A percentile compares a stretch with the other conserved stretches of the same genome.
Evolutionary conservation across 2,888 invertebrate species (phyloP).

Genomic region (Coremacera marginata): DNA sequence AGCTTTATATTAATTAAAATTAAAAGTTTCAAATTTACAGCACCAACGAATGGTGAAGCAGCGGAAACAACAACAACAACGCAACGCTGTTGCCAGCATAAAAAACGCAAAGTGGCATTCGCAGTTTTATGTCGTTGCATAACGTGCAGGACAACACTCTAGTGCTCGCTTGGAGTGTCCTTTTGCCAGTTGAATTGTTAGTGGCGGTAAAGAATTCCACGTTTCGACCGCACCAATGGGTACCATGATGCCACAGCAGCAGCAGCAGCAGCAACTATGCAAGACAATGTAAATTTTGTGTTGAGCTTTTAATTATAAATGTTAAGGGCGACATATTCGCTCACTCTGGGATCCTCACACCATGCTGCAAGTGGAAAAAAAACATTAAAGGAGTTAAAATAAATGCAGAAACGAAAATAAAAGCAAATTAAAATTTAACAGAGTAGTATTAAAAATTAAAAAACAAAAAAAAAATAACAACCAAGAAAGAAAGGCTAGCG

Average conservation of each 20-base stretch:
- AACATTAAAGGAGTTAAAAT: neutral
- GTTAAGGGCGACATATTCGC: slow-evolving; percentile 32
- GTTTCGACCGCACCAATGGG: neutral
- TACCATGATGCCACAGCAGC: neutral
- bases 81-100: neutral
- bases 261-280: neutral
- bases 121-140: slow-evolving; percentile 5
- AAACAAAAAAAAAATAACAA: neutral
- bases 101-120: slow-evolving; percentile 24
- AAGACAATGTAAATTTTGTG: slow-evolving; percentile 33
- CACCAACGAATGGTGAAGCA: neutral
- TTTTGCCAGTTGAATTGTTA: neutral
- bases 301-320: slow-evolving; percentile 38
- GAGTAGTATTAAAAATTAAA: neutral
- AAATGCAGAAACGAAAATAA: neutral
- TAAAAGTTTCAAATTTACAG: slow-evolving; percentile 21
- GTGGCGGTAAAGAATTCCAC: neutral
- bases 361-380: slow-evolving; percentile 8
- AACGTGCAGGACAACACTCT: neutral
- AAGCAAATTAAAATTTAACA: neutral
- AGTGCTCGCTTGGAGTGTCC: neutral
- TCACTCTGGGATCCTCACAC: slow-evolving; percentile 1
- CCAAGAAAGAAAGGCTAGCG: neutral
- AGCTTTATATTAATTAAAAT: slow-evolving; percentile 25
- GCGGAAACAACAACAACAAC: neutral